Evolutionary conservation across 2,113 vertebrate genomes (phyloP).

Genomic region (Cariama cristata): DNA sequence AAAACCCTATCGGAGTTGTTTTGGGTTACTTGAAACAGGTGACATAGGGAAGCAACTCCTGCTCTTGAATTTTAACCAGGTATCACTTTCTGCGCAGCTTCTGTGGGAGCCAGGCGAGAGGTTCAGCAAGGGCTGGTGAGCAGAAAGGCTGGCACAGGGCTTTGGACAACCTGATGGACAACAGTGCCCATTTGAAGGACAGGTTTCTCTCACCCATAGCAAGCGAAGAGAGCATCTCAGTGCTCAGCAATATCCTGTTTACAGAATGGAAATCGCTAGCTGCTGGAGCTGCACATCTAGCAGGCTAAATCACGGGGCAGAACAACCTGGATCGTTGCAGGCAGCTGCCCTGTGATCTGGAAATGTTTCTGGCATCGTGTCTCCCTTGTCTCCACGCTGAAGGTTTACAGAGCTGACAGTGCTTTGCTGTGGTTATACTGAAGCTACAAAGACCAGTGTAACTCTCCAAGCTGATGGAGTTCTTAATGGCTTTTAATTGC

Average conservation of each 20-base stretch:
- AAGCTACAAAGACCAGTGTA: background rate
- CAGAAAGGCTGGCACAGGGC: background rate
- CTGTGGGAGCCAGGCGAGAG: background rate
- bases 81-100: background rate
- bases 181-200: background rate
- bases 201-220: background rate
- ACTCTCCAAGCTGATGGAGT: background rate
- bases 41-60: background rate
- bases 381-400: background rate
- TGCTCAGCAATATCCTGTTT: slow-evolving; percentile 42
- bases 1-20: background rate
- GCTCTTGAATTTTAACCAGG: background rate
- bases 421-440: background rate
- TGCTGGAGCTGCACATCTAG: slow-evolving; percentile 41
- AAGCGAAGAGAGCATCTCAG: background rate
- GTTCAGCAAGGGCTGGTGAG: background rate
- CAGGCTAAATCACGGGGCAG: background rate
- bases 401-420: background rate
- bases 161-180: background rate
- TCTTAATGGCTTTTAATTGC: background rate
- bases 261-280: background rate
- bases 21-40: background rate
- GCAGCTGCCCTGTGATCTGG: background rate
- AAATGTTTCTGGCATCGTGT: background rate
- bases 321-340: background rate